A percentile compares a stretch with the other conserved stretches of the same genome.
phyloP scores from a whole-genome alignment of 1,140 invertebrate species.

The Capitella teleta region DNA sequence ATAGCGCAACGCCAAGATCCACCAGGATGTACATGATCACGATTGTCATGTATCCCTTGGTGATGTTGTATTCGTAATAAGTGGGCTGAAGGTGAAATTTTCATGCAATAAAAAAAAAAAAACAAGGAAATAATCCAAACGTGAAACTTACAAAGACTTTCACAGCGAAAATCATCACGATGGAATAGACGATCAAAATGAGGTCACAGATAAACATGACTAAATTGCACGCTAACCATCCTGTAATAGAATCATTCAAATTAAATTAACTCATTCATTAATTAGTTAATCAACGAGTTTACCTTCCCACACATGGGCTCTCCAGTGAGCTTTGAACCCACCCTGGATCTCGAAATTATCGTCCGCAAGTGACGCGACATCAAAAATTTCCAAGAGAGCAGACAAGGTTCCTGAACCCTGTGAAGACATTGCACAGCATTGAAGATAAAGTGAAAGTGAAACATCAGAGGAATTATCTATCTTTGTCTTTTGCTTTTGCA shows the following conservation, averaged over 20 bases:
- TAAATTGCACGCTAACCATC: conserved; percentile 12
- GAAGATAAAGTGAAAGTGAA: no score
- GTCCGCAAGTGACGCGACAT: conserved; percentile 6
- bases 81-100: conserved; percentile 7
- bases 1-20: conserved; percentile 6
- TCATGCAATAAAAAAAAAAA: not conserved
- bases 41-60: conserved; percentile 6
- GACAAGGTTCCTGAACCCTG: conserved; percentile 4
- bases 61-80: conserved; percentile 12
- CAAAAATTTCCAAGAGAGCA: conserved; percentile 10
- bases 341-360: conserved; percentile 11
- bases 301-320: conserved; percentile 15
- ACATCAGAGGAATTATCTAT: no score
- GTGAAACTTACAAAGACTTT: conserved; percentile 12
- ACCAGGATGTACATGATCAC: conserved; percentile 12
- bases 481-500: no score
- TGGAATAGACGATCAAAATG: conserved; percentile 7
- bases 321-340: conserved; percentile 13
- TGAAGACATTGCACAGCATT: no score
- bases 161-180: conserved; percentile 7
- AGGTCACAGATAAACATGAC: conserved; percentile 12
- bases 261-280: not conserved
- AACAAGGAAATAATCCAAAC: not conserved
- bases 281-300: conserved; percentile 1
- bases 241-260: conserved; percentile 1